Percentiles rank a stretch among this genome's conserved stretches.
Evolutionary conservation across 2,888 invertebrate genomes (phyloP).

Genomic region (Eledona agricola): DNA sequence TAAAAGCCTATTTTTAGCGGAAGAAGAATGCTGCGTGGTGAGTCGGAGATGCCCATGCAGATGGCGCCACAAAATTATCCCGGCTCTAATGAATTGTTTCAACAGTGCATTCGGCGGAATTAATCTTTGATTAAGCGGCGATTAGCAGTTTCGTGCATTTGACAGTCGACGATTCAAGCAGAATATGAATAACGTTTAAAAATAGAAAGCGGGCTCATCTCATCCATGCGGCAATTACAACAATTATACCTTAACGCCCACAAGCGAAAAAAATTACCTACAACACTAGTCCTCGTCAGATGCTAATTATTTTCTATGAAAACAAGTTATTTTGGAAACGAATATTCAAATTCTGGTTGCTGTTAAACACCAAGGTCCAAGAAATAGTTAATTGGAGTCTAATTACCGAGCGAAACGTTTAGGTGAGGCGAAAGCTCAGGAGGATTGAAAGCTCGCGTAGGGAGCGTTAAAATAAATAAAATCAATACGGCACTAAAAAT

Average conservation of each 20-base stretch:
- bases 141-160: too few relatives aligned
- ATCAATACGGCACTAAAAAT: slow-evolving; percentile 63
- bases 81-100: slow-evolving; percentile 18
- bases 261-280: slow-evolving; percentile 26
- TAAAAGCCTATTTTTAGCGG: slow-evolving; percentile 16
- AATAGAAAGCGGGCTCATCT: slow-evolving; percentile 52
- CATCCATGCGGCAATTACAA: slow-evolving; percentile 40
- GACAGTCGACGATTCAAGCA: too few relatives aligned
- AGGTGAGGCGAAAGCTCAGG: slow-evolving; percentile 28
- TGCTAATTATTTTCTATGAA: slow-evolving; percentile 35
- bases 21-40: slow-evolving; percentile 19
- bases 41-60: slow-evolving; percentile 5
- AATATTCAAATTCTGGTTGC: slow-evolving; percentile 13
- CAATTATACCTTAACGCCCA: slow-evolving; percentile 42
- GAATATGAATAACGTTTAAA: slow-evolving; percentile 55
- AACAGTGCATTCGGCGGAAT: slow-evolving; percentile 2
- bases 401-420: slow-evolving; percentile 20
- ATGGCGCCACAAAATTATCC: slow-evolving; percentile 24
- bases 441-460: slow-evolving; percentile 24
- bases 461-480: slow-evolving; percentile 57
- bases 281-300: slow-evolving; percentile 17
- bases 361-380: slow-evolving; percentile 32
- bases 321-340: slow-evolving; percentile 32
- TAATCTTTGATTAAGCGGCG: slow-evolving; percentile 22
- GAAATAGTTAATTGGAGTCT: slow-evolving; percentile 25